These are phyloP conservation scores for Diaprepes abbreviatus DNA, from an alignment of 2,888 invertebrate species.

Conservation along the genomic window DNA sequence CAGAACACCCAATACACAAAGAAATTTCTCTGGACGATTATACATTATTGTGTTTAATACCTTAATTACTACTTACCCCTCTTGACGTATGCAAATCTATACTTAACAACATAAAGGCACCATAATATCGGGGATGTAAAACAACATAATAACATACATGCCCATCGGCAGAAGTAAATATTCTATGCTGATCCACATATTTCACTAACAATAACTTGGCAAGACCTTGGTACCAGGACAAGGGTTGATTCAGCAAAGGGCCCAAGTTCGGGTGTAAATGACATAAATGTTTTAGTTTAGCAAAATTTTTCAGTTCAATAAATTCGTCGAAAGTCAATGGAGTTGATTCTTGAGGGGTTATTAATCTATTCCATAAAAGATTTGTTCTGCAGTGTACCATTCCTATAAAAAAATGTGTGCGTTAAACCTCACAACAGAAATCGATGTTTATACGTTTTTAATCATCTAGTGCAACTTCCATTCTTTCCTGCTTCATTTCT, in stretches of 20 bases:
- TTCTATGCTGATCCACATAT: conserved; percentile 73
- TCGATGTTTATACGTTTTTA: no score
- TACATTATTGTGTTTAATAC: no score
- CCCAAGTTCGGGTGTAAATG: conserved; percentile 73
- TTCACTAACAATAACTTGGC: conserved; percentile 73
- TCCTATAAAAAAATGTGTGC: conserved; percentile 66
- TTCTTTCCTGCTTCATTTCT: no score
- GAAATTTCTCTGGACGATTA: no score
- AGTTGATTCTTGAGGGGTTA: conserved; percentile 68
- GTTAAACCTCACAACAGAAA: no score
- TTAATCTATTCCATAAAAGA: conserved; percentile 78
- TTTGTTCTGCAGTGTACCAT: conserved; percentile 79
- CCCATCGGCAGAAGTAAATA: conserved; percentile 73
- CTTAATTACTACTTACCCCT: conserved; percentile 74
- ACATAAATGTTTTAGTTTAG: conserved; percentile 72
- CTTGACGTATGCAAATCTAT: conserved; percentile 72
- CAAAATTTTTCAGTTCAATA: conserved; percentile 74
- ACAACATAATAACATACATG: conserved; percentile 75
- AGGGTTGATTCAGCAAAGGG: conserved; percentile 73
- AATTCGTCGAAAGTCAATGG: conserved; percentile 75
- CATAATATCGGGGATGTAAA: conserved; percentile 74
- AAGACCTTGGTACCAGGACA: conserved; percentile 76
- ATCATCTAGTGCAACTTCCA: no score
- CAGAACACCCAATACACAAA: no score
- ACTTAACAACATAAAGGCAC: conserved; percentile 77